Conservation (phyloP, 2,113 vertebrate species). For the Mellivora capensis region DNA sequence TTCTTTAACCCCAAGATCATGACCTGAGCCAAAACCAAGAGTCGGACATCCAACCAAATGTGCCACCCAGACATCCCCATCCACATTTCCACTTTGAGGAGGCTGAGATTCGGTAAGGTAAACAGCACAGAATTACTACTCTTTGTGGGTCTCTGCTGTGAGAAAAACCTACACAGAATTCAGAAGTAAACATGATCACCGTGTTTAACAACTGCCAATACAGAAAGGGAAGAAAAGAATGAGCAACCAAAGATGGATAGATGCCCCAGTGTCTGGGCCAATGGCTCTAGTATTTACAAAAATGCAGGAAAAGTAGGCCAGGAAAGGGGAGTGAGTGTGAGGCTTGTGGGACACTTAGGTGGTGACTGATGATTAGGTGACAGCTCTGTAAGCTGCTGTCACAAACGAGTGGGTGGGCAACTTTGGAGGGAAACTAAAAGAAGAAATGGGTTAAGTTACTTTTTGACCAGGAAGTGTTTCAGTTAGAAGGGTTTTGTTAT, state of each 20-base stretch:
- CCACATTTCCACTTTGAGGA: neutral
- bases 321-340: neutral
- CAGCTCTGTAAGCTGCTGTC: neutral
- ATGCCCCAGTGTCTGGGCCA: neutral
- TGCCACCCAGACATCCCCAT: neutral
- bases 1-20: neutral
- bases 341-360: neutral
- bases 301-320: neutral
- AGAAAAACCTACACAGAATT: neutral
- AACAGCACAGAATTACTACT: neutral
- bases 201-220: neutral
- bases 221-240: neutral
- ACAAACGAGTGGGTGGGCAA: neutral
- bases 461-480: neutral
- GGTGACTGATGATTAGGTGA: neutral
- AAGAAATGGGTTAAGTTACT: neutral
- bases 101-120: neutral
- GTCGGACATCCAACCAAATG: neutral
- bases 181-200: neutral
- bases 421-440: neutral
- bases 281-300: neutral
- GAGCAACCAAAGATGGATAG: neutral
- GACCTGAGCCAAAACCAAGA: neutral
- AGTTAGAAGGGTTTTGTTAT: conserved; percentile 17
- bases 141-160: neutral